A percentile compares a stretch with the other conserved stretches of the same genome.
Conservation (phyloP, 2,888 invertebrate genomes). For the Caenorhabditis auriculariae region DNA sequence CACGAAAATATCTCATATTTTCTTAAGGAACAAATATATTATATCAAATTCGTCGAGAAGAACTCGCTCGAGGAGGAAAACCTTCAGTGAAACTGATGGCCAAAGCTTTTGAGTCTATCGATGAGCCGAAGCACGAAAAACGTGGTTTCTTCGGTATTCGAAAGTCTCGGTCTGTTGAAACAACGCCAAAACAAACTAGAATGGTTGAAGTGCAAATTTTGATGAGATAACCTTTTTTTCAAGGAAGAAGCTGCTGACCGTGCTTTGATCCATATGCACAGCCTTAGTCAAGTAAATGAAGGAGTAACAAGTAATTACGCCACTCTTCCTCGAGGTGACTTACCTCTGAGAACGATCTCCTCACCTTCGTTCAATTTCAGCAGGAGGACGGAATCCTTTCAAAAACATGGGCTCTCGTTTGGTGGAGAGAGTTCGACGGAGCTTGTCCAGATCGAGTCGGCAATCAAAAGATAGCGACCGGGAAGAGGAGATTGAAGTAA, state of each 20-base stretch:
- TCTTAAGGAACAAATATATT: slow-evolving; percentile 57
- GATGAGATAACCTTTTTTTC: neutral
- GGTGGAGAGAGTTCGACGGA: slow-evolving; percentile 56
- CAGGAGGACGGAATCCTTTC: slow-evolving; percentile 44
- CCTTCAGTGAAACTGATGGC: slow-evolving; percentile 58
- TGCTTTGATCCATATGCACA: slow-evolving; percentile 35
- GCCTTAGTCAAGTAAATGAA: slow-evolving; percentile 35
- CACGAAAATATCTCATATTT: too few relatives aligned
- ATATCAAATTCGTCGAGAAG: slow-evolving; percentile 59
- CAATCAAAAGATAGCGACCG: slow-evolving; percentile 28
- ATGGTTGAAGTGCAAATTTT: too few relatives aligned
- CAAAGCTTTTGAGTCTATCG: slow-evolving; percentile 59
- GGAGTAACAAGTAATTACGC: slow-evolving; percentile 35
- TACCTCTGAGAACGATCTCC: too few relatives aligned
- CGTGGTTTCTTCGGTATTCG: slow-evolving; percentile 57
- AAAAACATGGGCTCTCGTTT: slow-evolving; percentile 57
- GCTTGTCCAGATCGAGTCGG: slow-evolving; percentile 42
- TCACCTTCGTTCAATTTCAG: too few relatives aligned
- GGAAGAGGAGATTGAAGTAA: slow-evolving; percentile 29
- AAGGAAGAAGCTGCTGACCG: slow-evolving; percentile 25
- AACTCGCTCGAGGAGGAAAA: slow-evolving; percentile 57
- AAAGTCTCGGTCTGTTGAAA: slow-evolving; percentile 60
- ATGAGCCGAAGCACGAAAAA: slow-evolving; percentile 38
- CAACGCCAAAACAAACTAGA: slow-evolving; percentile 25
- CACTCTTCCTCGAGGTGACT: slow-evolving; percentile 39